Percentiles rank a stretch among this genome's conserved stretches.
Evolutionary conservation across 2,888 invertebrate genomes (phyloP).

Genomic region (Neoitamus cyanurus): DNA sequence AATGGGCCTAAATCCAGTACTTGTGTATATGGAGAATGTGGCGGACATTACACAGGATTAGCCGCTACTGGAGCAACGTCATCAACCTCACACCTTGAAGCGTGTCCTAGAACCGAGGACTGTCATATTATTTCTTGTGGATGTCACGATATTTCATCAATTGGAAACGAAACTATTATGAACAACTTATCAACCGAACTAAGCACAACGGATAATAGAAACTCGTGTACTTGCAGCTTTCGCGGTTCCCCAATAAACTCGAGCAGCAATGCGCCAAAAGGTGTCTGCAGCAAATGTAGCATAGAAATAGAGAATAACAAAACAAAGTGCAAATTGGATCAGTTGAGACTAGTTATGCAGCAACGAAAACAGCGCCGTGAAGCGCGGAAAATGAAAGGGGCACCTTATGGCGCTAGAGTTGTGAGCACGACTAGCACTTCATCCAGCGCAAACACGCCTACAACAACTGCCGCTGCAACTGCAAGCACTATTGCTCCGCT

Average conservation of each 20-base stretch:
- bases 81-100: constrained; percentile 25
- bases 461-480: constrained; percentile 44
- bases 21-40: constrained; percentile 67
- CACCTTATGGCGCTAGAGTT: constrained; percentile 70
- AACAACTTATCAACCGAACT: constrained; percentile 27
- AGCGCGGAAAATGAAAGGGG: constrained; percentile 76
- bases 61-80: background rate
- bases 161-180: constrained; percentile 54
- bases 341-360: constrained; percentile 88
- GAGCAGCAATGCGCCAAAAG: constrained; percentile 30
- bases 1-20: constrained; percentile 57
- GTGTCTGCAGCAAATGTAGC: constrained; percentile 67
- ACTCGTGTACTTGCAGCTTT: constrained; percentile 60
- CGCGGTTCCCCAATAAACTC: constrained; percentile 53
- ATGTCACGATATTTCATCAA: constrained; percentile 27
- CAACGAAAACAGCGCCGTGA: constrained; percentile 87
- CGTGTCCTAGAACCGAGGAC: background rate
- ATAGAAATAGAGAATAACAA: constrained; percentile 79
- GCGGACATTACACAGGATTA: constrained; percentile 57
- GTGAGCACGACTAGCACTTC: constrained; percentile 26
- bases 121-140: background rate
- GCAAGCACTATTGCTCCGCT: constrained; percentile 56
- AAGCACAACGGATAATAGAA: constrained; percentile 54
- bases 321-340: constrained; percentile 87
- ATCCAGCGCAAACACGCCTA: constrained; percentile 3